Evolutionary conservation across 2,888 invertebrate species (phyloP), one percentile per base, ranked within the genome.

Genomic region (Drosophila acutilabella): DNA sequence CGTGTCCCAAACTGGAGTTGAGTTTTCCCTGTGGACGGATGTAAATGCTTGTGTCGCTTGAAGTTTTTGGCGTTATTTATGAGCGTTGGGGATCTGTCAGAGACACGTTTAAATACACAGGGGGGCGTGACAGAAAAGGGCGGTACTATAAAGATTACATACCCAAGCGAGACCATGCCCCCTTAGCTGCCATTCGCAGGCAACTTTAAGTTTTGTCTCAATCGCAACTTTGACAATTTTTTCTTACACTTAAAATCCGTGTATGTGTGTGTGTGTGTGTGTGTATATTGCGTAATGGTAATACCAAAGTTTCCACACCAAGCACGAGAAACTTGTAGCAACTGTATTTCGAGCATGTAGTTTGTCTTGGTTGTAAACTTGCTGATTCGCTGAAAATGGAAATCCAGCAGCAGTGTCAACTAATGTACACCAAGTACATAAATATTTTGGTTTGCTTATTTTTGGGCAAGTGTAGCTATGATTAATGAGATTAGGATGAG

Each of bases 1-100:
- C 36, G 11, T 10, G 30, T 8, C 8, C 6, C 30, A 30, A 23
- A 8, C 8, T 8, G 2, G 30, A 30, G 38, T 23, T n/a, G 20
- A 38, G 57, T 13, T 36, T 56, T 38, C 36, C 20, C 36, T 13
- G 36, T 5, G 36, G 36, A 36, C 13, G 44, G 54, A 51, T 42
- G 40, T 42, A 16, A 23, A 41, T 69, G 59, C n/a, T 58, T 68
- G 45, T 45, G 42, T 50, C 23, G 48, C 66, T 67, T 44, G 30
- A 64, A 80, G 64, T 59, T 80, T 59, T 59, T 18, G 58, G 47
- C 44, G 64, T 84, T 83, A 88, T 83, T 89, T 88, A 88, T 81
- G 69, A 53, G 66, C 61, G 23, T 38, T 52, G 72, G 57, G 87
- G 56, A 76, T 58, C 71, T 76, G 61, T 56, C 80, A 66, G 44